Conservation (phyloP, 37 sponge, comb jelly and placozoan species). For the Cliona cf. orientalis region DNA sequence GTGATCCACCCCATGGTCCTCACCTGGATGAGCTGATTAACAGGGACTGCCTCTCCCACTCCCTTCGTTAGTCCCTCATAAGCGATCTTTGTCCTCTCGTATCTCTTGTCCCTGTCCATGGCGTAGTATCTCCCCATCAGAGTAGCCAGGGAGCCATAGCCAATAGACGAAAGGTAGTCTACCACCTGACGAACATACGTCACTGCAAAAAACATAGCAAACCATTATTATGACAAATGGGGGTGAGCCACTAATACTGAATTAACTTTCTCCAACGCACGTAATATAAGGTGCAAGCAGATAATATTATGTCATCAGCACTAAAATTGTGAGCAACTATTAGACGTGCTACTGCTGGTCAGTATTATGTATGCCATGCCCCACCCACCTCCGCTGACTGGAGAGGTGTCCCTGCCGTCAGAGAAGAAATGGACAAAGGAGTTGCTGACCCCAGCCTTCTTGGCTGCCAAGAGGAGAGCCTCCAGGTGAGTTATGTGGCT, state of each 20-base stretch:
- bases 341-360: too few relatives aligned
- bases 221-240: too few relatives aligned
- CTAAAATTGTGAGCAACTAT: too few relatives aligned
- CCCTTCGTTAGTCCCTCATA: constrained; percentile 92
- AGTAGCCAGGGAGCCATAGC: constrained; percentile 88
- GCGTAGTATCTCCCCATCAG: constrained; percentile 97
- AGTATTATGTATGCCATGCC: too few relatives aligned
- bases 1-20: background rate
- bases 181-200: constrained; percentile 67
- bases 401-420: constrained; percentile 96
- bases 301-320: too few relatives aligned
- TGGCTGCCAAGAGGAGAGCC: constrained; percentile 83
- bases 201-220: constrained; percentile 59
- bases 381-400: constrained; percentile 85
- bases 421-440: constrained; percentile 95
- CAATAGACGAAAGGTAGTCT: constrained; percentile 49
- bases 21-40: constrained; percentile 50
- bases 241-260: too few relatives aligned
- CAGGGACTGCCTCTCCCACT: constrained; percentile 60
- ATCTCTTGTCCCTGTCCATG: constrained; percentile 97
- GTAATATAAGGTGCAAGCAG: too few relatives aligned
- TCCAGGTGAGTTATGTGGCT: constrained; percentile 90
- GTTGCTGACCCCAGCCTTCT: constrained; percentile 71
- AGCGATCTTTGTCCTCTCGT: constrained; percentile 90
- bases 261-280: too few relatives aligned